These are phyloP conservation scores for Orchestes rusci DNA, from an alignment of 2,888 invertebrate genomes.

Conservation along the genomic window DNA sequence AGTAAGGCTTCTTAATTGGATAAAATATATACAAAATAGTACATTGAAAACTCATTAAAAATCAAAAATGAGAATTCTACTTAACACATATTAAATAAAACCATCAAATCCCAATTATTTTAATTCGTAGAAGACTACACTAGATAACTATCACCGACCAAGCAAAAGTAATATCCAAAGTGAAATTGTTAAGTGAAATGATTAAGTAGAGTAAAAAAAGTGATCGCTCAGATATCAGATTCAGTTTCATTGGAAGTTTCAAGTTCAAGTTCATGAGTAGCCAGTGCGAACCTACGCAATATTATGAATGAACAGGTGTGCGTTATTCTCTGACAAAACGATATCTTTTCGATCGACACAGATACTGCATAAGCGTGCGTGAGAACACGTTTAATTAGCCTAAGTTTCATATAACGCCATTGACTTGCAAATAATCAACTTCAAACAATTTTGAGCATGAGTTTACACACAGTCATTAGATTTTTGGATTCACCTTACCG, in stretches of 20 bases:
- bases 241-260: conserved; percentile 43
- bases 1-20: too few species aligned
- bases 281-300: conserved; percentile 35
- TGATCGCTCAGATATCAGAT: conserved; percentile 30
- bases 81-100: background rate
- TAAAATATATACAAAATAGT: too few species aligned
- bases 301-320: conserved; percentile 41
- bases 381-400: too few species aligned
- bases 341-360: conserved; percentile 19
- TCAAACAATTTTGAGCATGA: too few species aligned
- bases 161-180: conserved; percentile 21
- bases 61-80: too few species aligned
- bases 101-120: background rate
- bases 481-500: too few species aligned
- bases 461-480: too few species aligned
- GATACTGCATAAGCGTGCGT: conserved; percentile 16
- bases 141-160: background rate
- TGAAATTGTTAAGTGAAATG: conserved; percentile 22
- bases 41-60: too few species aligned
- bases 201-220: conserved; percentile 20
- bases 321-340: too few species aligned
- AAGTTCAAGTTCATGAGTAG: conserved; percentile 45
- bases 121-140: too few species aligned
- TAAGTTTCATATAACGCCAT: too few species aligned
- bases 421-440: too few species aligned